These are phyloP conservation scores for Takifugu bimaculatus DNA, from an alignment of 2,113 vertebrate species.

Conservation along the genomic window DNA sequence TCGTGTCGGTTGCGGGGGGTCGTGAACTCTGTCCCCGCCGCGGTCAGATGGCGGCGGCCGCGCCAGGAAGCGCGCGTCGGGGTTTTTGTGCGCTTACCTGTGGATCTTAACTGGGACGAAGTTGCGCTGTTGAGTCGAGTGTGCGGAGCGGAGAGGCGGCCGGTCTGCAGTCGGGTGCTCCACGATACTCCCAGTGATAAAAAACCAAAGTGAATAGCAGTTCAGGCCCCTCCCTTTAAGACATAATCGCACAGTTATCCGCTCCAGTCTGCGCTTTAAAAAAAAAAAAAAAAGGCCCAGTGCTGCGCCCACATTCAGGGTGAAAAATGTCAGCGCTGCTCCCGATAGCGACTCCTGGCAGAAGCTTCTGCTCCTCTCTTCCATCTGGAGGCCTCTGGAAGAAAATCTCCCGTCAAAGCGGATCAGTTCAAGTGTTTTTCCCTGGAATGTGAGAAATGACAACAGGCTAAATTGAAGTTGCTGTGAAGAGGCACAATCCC, in stretches of 20 bases:
- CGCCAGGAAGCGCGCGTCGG: background rate
- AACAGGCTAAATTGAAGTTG: too few relatives aligned
- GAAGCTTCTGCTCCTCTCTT: slow-evolving; percentile 81
- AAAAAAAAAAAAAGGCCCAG: background rate
- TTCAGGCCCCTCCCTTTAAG: slow-evolving; percentile 80
- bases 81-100: slow-evolving; percentile 53
- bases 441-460: too few relatives aligned
- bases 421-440: slow-evolving; percentile 83
- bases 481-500: too few relatives aligned
- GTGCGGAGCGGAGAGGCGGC: slow-evolving; percentile 51
- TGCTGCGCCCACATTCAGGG: background rate
- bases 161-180: slow-evolving; percentile 53
- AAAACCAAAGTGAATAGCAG: slow-evolving; percentile 61
- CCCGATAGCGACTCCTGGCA: slow-evolving; percentile 69
- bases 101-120: slow-evolving; percentile 51
- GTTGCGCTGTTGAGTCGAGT: slow-evolving; percentile 49
- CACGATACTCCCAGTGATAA: slow-evolving; percentile 41
- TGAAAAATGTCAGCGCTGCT: slow-evolving; percentile 9
- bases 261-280: slow-evolving; percentile 6
- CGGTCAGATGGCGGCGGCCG: background rate
- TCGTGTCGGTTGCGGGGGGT: background rate
- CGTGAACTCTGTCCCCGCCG: background rate
- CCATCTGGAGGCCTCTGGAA: slow-evolving; percentile 83
- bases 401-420: slow-evolving; percentile 85
- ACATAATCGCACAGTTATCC: slow-evolving; percentile 40